Conservation (phyloP, 2,888 invertebrate species). For the Zootermopsis nevadensis region DNA sequence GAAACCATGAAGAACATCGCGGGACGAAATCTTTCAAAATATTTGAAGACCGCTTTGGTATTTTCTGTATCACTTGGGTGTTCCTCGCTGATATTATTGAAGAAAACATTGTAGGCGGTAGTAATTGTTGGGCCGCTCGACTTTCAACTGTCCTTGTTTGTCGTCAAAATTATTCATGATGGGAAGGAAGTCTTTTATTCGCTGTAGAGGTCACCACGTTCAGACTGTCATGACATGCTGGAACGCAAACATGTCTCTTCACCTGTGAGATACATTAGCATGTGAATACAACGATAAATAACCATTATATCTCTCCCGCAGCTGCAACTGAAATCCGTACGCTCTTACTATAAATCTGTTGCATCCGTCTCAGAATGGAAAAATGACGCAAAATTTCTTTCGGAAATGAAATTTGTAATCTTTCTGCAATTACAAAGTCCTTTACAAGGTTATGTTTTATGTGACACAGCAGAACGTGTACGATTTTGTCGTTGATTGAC, state of each 20-base stretch:
- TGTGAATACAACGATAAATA: slow-evolving; percentile 20
- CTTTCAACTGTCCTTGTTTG: slow-evolving; percentile 13
- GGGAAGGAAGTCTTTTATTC: slow-evolving; percentile 3
- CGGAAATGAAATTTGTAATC: neutral
- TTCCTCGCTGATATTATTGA: neutral
- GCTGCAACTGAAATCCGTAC: neutral
- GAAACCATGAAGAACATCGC: neutral
- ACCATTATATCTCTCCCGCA: neutral
- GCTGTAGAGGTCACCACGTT: neutral
- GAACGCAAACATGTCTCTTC: neutral
- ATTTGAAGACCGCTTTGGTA: neutral
- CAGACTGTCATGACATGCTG: neutral
- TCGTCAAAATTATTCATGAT: neutral
- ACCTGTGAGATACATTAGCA: slow-evolving; percentile 16
- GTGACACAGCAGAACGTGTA: neutral
- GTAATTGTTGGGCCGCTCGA: neutral
- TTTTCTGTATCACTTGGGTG: neutral
- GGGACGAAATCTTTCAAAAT: neutral
- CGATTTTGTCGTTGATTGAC: neutral
- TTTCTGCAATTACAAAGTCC: neutral
- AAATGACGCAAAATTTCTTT: neutral
- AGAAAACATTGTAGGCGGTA: neutral
- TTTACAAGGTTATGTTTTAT: neutral
- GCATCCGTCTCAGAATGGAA: neutral
- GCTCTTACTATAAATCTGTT: neutral